Percentiles rank a stretch among this genome's conserved stretches.
These are phyloP conservation scores for Drosophila arizonae DNA, from an alignment of 1,140 invertebrate species.

Conservation along the genomic window DNA sequence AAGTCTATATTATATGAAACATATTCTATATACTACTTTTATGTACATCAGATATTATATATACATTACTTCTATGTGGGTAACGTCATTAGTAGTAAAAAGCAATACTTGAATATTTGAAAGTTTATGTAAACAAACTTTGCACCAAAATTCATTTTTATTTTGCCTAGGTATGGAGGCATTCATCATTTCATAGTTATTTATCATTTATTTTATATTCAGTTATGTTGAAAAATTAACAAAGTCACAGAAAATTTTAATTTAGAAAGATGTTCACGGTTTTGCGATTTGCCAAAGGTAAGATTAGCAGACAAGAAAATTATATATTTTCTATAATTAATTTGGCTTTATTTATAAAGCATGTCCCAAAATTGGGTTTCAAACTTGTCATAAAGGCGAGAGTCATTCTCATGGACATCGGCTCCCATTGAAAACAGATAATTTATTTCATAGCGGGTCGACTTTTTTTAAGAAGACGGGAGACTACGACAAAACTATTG, in stretches of 20 bases:
- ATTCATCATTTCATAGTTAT: too few species aligned
- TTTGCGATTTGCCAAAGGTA: slow-evolving; percentile 18
- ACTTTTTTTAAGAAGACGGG: too few species aligned
- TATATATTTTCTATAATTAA: too few species aligned
- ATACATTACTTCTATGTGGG: background rate
- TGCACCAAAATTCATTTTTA: background rate
- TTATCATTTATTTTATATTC: background rate
- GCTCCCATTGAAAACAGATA: too few species aligned
- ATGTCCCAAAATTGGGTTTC: background rate
- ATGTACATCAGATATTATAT: background rate
- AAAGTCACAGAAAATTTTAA: background rate
- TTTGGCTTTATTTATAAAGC: slow-evolving; percentile 1
- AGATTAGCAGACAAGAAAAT: background rate
- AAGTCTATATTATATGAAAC: slow-evolving; percentile 11
- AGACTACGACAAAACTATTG: too few species aligned
- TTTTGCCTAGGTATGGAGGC: background rate
- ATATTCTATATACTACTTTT: background rate
- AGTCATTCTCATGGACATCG: background rate
- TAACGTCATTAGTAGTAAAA: too few species aligned
- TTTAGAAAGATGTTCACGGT: slow-evolving; percentile 22
- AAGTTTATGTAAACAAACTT: background rate
- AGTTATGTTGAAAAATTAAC: background rate
- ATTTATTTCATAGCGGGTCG: too few species aligned
- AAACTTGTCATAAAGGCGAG: background rate
- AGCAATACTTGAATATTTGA: too few species aligned